A percentile compares a stretch with the other conserved stretches of the same genome.
phyloP scores from a whole-genome alignment of 2,888 invertebrate species.

The Cryptocheilus praepositus region DNA sequence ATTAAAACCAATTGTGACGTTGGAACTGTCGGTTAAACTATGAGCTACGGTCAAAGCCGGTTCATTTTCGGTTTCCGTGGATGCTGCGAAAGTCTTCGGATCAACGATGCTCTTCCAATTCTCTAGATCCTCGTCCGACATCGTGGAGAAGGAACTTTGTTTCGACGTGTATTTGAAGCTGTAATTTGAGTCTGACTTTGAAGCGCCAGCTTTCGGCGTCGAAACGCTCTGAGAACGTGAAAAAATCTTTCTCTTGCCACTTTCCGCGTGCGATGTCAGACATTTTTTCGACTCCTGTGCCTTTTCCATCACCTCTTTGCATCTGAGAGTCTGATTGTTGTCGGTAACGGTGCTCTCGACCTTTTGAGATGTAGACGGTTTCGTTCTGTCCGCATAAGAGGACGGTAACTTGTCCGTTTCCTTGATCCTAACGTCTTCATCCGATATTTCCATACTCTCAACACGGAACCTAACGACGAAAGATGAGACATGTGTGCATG shows the following conservation, averaged over 20 bases:
- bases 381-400: conserved; percentile 40
- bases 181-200: conserved; percentile 37
- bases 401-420: conserved; percentile 48
- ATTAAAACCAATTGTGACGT: conserved; percentile 66
- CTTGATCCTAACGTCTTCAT: conserved; percentile 70
- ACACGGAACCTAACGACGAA: conserved; percentile 64
- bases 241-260: conserved; percentile 50
- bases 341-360: conserved; percentile 34
- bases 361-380: conserved; percentile 25
- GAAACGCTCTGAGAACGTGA: conserved; percentile 63
- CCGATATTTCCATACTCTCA: conserved; percentile 70
- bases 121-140: conserved; percentile 58
- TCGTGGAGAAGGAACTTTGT: conserved; percentile 61
- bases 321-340: conserved; percentile 26
- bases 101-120: conserved; percentile 49
- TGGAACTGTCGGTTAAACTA: conserved; percentile 61
- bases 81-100: conserved; percentile 21
- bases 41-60: conserved; percentile 67
- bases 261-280: background rate
- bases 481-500: no score
- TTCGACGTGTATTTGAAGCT: conserved; percentile 46
- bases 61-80: conserved; percentile 36
- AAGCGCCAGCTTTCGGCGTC: conserved; percentile 45
- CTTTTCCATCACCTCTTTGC: conserved; percentile 18
- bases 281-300: conserved; percentile 31